Conservation (phyloP, 2,888 invertebrate genomes). For the Limnephilus rhombicus region DNA sequence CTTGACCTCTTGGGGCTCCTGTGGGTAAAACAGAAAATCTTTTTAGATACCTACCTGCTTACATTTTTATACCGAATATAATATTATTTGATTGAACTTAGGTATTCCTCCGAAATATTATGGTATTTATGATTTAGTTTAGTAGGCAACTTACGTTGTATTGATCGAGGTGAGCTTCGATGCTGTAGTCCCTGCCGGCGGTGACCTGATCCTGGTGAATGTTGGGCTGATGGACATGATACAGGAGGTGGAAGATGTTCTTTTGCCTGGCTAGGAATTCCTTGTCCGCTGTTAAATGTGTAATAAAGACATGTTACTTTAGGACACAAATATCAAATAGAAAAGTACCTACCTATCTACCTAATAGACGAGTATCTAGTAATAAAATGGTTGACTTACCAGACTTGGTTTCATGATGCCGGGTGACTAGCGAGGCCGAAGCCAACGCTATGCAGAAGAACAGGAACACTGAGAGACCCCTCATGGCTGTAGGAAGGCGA, state of each 20-base stretch:
- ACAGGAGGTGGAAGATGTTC: slow-evolving; percentile 76
- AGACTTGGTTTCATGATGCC: slow-evolving; percentile 52
- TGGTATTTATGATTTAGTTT: neutral
- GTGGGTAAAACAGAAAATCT: slow-evolving; percentile 67
- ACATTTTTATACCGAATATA: neutral
- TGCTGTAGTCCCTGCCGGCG: slow-evolving; percentile 75
- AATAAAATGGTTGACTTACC: slow-evolving; percentile 55
- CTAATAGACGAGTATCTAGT: neutral
- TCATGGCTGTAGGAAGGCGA: slow-evolving; percentile 58
- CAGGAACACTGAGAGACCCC: slow-evolving; percentile 62
- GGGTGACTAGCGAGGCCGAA: slow-evolving; percentile 57
- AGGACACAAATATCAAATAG: neutral
- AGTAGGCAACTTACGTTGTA: slow-evolving; percentile 72
- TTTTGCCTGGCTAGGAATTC: slow-evolving; percentile 75
- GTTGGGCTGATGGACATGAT: slow-evolving; percentile 80
- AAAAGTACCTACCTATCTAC: neutral
- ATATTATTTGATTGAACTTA: neutral
- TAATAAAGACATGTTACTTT: neutral
- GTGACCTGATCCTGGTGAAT: slow-evolving; percentile 75
- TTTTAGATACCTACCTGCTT: neutral
- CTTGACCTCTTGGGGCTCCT: slow-evolving; percentile 78
- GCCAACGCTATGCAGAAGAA: slow-evolving; percentile 64
- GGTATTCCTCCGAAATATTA: neutral
- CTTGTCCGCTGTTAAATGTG: slow-evolving; percentile 75
- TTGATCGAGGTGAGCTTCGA: slow-evolving; percentile 75